Conservation (phyloP, 2,797 vertebrate species). For the Emydoidea blandingii region DNA sequence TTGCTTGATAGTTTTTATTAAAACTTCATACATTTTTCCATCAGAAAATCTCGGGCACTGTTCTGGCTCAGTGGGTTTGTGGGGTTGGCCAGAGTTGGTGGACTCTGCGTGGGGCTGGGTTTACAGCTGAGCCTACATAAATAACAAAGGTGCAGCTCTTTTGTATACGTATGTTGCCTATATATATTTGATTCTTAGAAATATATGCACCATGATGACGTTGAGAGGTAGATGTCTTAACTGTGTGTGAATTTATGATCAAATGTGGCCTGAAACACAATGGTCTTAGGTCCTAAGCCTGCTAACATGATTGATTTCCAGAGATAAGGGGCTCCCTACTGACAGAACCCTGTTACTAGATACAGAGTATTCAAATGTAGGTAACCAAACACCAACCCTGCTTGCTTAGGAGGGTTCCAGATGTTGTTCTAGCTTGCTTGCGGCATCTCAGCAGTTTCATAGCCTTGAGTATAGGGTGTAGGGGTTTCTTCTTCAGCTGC, state of each 20-base stretch:
- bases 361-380: neutral
- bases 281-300: neutral
- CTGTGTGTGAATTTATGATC: neutral
- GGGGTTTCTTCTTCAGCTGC: constrained; percentile 76
- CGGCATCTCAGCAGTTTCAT: neutral
- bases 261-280: neutral
- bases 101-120: neutral
- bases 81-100: neutral
- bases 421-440: constrained; percentile 29
- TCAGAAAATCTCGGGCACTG: neutral
- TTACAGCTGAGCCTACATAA: neutral
- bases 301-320: neutral
- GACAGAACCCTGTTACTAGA: neutral
- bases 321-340: neutral
- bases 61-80: neutral
- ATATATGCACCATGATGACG: neutral
- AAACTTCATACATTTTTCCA: neutral
- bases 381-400: rapidly evolving
- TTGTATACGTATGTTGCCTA: neutral
- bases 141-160: neutral
- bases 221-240: neutral
- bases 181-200: neutral
- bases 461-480: neutral
- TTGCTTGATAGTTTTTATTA: neutral
- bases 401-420: rapidly evolving